Percentiles rank a stretch among this genome's conserved stretches.
phyloP scores from a whole-genome alignment of 2,113 vertebrate genomes.

The Cacatua alba region DNA sequence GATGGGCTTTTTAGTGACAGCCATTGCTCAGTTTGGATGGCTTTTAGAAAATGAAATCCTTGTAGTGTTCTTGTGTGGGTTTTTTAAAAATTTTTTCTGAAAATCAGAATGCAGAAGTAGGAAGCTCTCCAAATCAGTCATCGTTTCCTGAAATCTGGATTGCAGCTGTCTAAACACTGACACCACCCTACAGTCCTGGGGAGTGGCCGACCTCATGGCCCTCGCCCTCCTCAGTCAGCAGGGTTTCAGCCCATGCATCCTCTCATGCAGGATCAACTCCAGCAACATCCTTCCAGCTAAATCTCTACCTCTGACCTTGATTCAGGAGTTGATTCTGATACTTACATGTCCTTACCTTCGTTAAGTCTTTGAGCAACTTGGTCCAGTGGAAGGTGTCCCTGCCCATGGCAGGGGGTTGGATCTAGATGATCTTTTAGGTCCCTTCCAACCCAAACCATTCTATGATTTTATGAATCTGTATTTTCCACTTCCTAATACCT shows the following conservation, averaged over 20 bases:
- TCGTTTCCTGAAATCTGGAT: background rate
- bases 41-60: background rate
- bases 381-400: background rate
- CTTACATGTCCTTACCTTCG: background rate
- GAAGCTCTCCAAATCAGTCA: background rate
- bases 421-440: background rate
- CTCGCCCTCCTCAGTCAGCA: rapidly evolving
- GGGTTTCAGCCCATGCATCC: background rate
- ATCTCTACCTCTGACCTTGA: background rate
- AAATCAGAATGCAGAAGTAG: background rate
- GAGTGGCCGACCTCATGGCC: rapidly evolving
- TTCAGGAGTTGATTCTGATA: background rate
- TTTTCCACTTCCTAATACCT: background rate
- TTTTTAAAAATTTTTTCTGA: background rate
- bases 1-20: background rate
- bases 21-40: background rate
- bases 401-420: background rate
- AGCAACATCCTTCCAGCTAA: background rate
- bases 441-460: background rate
- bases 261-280: background rate
- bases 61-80: background rate
- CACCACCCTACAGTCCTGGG: background rate
- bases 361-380: background rate
- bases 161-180: background rate
- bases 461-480: background rate